A percentile compares a stretch with the other conserved stretches of the same genome.
phyloP scores from a whole-genome alignment of 2,113 vertebrate genomes.

The Struthidea cinerea region DNA sequence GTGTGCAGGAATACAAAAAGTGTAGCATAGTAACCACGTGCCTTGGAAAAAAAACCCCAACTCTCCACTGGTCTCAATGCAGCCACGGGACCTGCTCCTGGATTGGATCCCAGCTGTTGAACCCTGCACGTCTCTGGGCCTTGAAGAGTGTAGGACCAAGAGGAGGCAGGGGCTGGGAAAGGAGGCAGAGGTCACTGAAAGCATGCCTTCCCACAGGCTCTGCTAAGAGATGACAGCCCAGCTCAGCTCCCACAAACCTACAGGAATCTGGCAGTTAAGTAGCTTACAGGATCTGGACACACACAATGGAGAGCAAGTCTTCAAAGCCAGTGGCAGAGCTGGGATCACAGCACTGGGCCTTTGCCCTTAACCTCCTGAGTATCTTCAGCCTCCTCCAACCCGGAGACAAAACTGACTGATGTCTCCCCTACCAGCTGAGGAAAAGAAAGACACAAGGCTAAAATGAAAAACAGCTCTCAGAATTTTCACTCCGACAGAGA shows the following conservation, averaged over 20 bases:
- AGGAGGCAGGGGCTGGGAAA: not conserved
- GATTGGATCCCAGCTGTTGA: not conserved
- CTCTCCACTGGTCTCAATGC: not conserved
- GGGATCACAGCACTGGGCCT: not conserved
- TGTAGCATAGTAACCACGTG: accelerated
- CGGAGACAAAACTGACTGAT: not conserved
- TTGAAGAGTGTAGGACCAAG: not conserved
- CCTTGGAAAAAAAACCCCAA: not conserved
- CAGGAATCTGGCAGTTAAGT: not conserved
- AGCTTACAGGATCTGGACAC: not conserved
- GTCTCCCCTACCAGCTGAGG: not conserved
- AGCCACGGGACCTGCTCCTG: not conserved
- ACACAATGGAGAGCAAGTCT: accelerated
- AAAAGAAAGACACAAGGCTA: not conserved
- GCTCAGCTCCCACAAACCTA: not conserved
- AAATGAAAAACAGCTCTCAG: not conserved
- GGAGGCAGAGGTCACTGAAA: not conserved
- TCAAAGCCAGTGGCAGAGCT: not conserved
- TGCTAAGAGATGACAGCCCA: not conserved
- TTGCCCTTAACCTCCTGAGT: not conserved
- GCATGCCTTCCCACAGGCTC: not conserved
- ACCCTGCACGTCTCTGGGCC: accelerated
- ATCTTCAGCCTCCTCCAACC: not conserved
- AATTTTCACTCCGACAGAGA: not conserved
- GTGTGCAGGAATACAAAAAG: not conserved